Evolutionary conservation across 1,140 invertebrate genomes (phyloP).

Genomic region (Papilio polytes): DNA sequence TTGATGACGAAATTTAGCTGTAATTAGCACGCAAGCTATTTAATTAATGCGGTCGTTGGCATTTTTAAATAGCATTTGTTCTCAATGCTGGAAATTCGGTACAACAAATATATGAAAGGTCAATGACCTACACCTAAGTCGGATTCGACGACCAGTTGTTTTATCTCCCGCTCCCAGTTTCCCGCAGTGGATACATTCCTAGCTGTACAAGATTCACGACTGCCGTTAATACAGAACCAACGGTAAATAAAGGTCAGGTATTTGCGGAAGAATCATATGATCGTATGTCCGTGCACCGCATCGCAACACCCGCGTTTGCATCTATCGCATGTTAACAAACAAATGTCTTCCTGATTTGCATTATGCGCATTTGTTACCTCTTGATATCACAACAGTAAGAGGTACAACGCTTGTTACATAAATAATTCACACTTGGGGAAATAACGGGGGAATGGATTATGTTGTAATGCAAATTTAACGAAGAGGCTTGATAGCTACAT

Average conservation of each 20-base stretch:
- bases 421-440: not conserved
- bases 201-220: conserved; percentile 28
- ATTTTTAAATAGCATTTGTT: conserved; percentile 4
- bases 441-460: not conserved
- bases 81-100: conserved; percentile 16
- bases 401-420: not conserved
- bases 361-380: not conserved
- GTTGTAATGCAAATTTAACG: conserved; percentile 1
- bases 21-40: conserved; percentile 24
- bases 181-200: conserved; percentile 11
- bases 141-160: conserved; percentile 4
- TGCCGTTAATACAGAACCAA: conserved; percentile 22
- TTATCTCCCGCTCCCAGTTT: conserved; percentile 10
- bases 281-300: not conserved
- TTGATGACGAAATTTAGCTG: conserved; percentile 16
- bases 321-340: conserved; percentile 24
- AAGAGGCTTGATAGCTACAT: not conserved
- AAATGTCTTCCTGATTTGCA: not conserved
- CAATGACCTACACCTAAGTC: conserved; percentile 21
- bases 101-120: conserved; percentile 6
- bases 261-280: conserved; percentile 29
- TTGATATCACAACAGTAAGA: not conserved
- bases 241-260: conserved; percentile 32
- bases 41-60: conserved; percentile 26
- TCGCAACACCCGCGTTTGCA: conserved; percentile 3